A percentile compares a stretch with the other conserved stretches of the same genome.
Conservation (phyloP, 2,113 vertebrate genomes). For the Cyprinodon brontotheroides region DNA sequence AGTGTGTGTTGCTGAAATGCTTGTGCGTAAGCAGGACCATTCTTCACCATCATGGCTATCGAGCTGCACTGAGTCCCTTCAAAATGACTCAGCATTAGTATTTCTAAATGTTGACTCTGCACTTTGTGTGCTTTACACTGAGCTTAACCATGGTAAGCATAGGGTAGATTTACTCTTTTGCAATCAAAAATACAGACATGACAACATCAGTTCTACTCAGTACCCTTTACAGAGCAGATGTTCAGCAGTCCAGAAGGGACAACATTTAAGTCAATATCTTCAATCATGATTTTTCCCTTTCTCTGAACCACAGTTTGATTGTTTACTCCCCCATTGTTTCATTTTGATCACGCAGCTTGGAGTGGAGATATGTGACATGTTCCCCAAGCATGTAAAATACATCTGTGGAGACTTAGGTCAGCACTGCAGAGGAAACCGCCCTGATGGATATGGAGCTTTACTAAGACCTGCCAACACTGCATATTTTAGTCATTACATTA, state of each 20-base stretch:
- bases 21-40: conserved; percentile 3
- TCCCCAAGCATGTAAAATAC: conserved; percentile 53
- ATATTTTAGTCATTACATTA: conserved; percentile 68
- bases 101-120: not conserved
- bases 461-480: conserved; percentile 46
- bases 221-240: not conserved
- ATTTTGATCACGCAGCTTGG: conserved; percentile 54
- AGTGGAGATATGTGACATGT: conserved; percentile 56
- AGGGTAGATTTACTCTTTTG: not conserved
- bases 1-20: conserved; percentile 42
- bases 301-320: conserved; percentile 28
- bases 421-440: conserved; percentile 60
- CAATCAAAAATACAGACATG: too few species aligned
- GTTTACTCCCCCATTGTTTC: conserved; percentile 44
- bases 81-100: conserved; percentile 4
- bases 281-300: not conserved
- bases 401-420: conserved; percentile 63
- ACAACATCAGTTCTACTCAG: too few species aligned
- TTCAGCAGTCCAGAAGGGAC: conserved; percentile 18
- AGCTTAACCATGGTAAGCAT: not conserved
- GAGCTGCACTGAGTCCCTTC: conserved; percentile 2
- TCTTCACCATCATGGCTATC: not conserved
- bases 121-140: not conserved
- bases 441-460: conserved; percentile 66
- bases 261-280: not conserved